Percentiles rank a stretch among this genome's conserved stretches.
Evolutionary conservation across 1,140 invertebrate genomes (phyloP).

Genomic region (Amphibalanus amphitrite): DNA sequence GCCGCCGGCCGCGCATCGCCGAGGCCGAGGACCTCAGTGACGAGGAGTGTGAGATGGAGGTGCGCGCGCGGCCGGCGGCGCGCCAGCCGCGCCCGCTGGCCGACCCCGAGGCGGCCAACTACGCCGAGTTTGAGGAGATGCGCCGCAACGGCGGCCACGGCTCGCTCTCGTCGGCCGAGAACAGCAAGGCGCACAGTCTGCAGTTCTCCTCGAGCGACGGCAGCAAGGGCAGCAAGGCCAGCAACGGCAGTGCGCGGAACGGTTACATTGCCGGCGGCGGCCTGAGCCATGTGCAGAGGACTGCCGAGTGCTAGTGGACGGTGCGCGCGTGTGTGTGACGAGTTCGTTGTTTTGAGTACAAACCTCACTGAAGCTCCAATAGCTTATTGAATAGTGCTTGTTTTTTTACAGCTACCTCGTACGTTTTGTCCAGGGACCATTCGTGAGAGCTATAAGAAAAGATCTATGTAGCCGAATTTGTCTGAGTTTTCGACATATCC

Average conservation of each 20-base stretch:
- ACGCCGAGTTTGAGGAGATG: slow-evolving; percentile 14
- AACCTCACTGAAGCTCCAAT: slow-evolving; percentile 4
- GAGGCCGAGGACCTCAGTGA: slow-evolving; percentile 9
- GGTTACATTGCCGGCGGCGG: slow-evolving; percentile 22
- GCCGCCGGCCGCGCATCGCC: slow-evolving; percentile 5
- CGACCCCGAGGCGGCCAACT: slow-evolving; percentile 13
- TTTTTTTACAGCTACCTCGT: slow-evolving; percentile 5
- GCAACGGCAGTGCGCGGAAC: slow-evolving; percentile 29
- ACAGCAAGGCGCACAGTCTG: slow-evolving; percentile 19
- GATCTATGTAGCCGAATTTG: neutral
- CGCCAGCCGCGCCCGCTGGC: slow-evolving; percentile 14
- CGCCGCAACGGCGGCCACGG: slow-evolving; percentile 20
- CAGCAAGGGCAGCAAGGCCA: slow-evolving; percentile 29
- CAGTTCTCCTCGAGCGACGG: slow-evolving; percentile 6
- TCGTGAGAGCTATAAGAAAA: neutral
- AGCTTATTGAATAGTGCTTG: slow-evolving; percentile 5
- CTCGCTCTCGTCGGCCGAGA: slow-evolving; percentile 21
- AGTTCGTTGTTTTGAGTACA: slow-evolving; percentile 2
- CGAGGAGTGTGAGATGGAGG: slow-evolving; percentile 10
- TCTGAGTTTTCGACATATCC: neutral
- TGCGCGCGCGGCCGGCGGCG: no score
- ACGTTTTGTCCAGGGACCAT: neutral
- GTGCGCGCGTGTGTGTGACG: slow-evolving; percentile 2
- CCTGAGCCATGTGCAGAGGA: neutral
- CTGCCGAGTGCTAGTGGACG: neutral